Evolutionary conservation across 2,113 vertebrate species (phyloP).

Genomic region (Gopherus evgoodei): DNA sequence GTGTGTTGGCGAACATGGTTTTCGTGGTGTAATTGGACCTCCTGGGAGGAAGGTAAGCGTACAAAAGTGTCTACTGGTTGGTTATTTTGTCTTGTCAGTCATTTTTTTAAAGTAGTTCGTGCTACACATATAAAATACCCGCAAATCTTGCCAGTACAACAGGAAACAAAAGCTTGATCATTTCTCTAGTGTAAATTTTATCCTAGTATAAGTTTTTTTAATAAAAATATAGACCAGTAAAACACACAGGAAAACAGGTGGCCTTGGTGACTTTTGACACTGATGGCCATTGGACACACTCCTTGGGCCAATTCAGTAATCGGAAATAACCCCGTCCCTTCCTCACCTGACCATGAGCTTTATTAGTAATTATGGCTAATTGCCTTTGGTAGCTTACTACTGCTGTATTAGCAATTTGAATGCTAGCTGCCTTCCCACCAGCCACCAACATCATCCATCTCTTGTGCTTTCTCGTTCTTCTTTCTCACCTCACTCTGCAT

Average conservation of each 20-base stretch:
- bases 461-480: neutral
- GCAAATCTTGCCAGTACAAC: neutral
- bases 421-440: neutral
- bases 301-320: neutral
- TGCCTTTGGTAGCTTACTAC: neutral
- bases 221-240: neutral
- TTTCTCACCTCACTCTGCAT: neutral
- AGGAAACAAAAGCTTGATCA: neutral
- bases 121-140: neutral
- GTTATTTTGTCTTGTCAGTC: neutral
- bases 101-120: neutral
- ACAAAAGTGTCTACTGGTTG: neutral
- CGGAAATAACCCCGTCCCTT: neutral
- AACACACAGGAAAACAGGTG: neutral
- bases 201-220: neutral
- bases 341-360: neutral
- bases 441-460: neutral
- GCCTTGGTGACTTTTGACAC: neutral
- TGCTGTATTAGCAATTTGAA: neutral
- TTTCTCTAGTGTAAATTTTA: neutral
- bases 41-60: constrained; percentile 82
- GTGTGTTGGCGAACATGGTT: constrained; percentile 85
- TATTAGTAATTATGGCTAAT: neutral
- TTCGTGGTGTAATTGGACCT: constrained; percentile 75
- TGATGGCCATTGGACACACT: neutral